These are phyloP conservation scores for Plagodis pulveraria DNA, from an alignment of 2,888 invertebrate genomes.

Conservation along the genomic window DNA sequence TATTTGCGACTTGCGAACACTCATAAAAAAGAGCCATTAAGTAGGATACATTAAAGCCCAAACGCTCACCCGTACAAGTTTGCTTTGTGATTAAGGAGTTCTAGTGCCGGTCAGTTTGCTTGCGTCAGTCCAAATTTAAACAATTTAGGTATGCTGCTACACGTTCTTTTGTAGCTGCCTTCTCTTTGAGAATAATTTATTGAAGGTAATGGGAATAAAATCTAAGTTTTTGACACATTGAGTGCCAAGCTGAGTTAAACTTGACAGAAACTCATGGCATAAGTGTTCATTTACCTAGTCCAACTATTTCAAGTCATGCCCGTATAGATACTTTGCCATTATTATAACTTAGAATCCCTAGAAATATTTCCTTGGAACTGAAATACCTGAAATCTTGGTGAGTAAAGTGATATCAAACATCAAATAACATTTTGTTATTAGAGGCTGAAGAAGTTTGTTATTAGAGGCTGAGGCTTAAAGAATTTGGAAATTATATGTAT, in stretches of 20 bases:
- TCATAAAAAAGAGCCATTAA: conserved; percentile 39
- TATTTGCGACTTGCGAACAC: conserved; percentile 28
- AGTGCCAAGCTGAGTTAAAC: neutral
- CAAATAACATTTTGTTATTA: too few species aligned
- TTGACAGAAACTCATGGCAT: too few species aligned
- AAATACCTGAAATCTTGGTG: too few species aligned
- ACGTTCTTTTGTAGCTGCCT: neutral
- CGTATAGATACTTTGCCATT: too few species aligned
- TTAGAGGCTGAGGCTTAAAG: too few species aligned
- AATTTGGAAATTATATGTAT: too few species aligned
- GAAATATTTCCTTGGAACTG: too few species aligned
- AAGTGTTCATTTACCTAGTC: too few species aligned
- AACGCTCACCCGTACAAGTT: conserved; percentile 25
- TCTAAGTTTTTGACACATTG: neutral
- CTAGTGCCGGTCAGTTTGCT: conserved; percentile 4
- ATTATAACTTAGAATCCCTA: too few species aligned
- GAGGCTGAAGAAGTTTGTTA: too few species aligned
- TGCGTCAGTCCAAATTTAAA: conserved; percentile 7
- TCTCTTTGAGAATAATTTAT: conserved; percentile 6
- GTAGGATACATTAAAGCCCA: conserved; percentile 34
- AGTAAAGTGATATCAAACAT: too few species aligned
- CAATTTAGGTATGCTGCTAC: conserved; percentile 2
- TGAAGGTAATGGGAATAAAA: neutral
- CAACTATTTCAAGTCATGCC: too few species aligned
- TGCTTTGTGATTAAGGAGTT: conserved; percentile 17